Evolutionary conservation across 2,797 vertebrate genomes (phyloP).

Genomic region (Melanotaenia boesemani): DNA sequence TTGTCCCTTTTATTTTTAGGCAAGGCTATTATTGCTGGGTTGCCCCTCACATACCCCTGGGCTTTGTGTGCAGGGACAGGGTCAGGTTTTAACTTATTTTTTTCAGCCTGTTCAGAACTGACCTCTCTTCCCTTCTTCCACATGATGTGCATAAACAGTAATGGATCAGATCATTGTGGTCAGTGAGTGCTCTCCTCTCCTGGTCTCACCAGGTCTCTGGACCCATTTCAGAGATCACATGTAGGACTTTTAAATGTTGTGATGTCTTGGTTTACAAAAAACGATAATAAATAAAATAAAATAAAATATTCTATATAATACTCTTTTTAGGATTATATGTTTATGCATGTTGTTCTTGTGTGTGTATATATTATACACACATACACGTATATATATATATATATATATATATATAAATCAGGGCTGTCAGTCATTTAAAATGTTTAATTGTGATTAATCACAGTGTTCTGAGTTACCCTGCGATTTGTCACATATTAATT

Average conservation of each 20-base stretch:
- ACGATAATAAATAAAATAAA: no score
- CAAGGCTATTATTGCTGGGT: constrained; percentile 66
- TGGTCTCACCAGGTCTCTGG: constrained; percentile 20
- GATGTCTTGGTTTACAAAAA: no score
- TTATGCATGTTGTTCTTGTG: no score
- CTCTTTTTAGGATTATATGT: no score
- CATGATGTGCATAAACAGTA: constrained; percentile 29
- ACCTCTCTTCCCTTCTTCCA: constrained; percentile 41
- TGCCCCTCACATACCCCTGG: constrained; percentile 67
- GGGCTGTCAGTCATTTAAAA: no score
- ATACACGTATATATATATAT: no score
- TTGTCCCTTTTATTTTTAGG: constrained; percentile 81
- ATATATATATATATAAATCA: no score
- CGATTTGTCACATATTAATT: no score
- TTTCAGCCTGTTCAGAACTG: constrained; percentile 19
- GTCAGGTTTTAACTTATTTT: constrained; percentile 67
- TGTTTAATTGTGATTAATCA: no score
- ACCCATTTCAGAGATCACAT: not conserved
- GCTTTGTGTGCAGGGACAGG: constrained; percentile 68
- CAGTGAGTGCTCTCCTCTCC: constrained; percentile 9
- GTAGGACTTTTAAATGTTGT: not conserved
- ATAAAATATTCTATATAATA: no score
- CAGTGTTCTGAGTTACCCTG: no score
- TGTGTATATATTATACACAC: no score
- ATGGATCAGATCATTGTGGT: constrained; percentile 25